Evolutionary conservation across 2,113 vertebrate species (phyloP).

Genomic region (Plectropomus leopardus): DNA sequence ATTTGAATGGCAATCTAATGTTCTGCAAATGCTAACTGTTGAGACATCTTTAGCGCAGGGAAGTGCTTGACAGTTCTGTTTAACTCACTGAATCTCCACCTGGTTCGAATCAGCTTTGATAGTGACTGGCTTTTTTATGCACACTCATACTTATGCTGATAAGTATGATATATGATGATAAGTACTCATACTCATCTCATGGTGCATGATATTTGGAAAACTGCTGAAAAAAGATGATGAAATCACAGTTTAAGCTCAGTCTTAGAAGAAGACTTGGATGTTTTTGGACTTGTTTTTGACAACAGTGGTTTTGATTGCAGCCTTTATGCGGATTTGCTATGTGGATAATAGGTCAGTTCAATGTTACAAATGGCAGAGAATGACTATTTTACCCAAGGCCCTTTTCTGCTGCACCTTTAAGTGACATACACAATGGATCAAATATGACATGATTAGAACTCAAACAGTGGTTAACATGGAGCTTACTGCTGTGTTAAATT

Average conservation of each 20-base stretch:
- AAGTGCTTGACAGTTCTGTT: conserved; percentile 4
- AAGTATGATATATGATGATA: too few species aligned
- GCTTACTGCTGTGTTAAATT: background rate
- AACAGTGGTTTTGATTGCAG: background rate
- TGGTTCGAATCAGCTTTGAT: background rate
- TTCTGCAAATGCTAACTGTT: conserved; percentile 19
- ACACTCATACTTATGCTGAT: background rate
- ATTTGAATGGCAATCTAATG: conserved; percentile 36
- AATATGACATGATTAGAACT: background rate
- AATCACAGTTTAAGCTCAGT: background rate
- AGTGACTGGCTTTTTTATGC: conserved; percentile 4
- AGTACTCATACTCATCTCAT: too few species aligned
- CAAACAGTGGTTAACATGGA: background rate
- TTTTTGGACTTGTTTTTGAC: background rate
- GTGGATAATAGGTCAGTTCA: background rate
- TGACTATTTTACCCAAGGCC: background rate
- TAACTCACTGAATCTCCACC: background rate
- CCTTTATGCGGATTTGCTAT: background rate
- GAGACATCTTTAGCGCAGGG: background rate
- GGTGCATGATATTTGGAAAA: background rate
- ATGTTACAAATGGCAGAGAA: background rate
- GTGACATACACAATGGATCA: background rate
- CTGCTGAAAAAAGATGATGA: background rate
- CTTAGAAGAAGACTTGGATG: background rate
- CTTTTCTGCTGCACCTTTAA: background rate